Evolutionary conservation across 1,140 invertebrate genomes (phyloP).

Genomic region (Aphis craccivora): DNA sequence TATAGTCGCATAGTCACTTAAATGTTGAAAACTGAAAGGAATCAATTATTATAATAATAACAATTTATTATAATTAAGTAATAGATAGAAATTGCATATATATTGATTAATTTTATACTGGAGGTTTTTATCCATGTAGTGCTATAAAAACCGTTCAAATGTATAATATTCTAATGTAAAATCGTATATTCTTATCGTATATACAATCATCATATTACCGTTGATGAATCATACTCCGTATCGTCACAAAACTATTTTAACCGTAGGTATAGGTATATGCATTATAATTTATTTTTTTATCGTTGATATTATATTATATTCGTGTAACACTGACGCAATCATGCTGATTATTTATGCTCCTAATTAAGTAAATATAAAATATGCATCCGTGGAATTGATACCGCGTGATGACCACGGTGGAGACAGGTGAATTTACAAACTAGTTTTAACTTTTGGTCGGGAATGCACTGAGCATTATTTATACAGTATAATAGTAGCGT

Average conservation of each 20-base stretch:
- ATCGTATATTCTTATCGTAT: not conserved
- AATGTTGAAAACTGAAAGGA: too few species aligned
- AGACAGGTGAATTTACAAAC: slow-evolving; percentile 1
- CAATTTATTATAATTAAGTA: too few species aligned
- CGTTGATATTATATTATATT: not conserved
- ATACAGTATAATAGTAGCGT: not conserved
- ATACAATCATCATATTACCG: not conserved
- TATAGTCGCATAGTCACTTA: too few species aligned
- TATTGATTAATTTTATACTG: too few species aligned
- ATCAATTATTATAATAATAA: too few species aligned
- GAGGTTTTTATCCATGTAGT: too few species aligned
- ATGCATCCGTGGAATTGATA: not conserved
- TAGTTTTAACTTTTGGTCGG: not conserved
- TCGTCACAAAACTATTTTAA: too few species aligned
- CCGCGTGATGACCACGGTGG: not conserved
- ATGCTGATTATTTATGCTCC: not conserved
- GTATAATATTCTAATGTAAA: not conserved
- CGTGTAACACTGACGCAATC: not conserved
- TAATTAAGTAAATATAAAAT: slow-evolving; percentile 5
- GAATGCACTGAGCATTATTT: not conserved
- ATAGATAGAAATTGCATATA: too few species aligned
- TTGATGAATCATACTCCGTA: too few species aligned
- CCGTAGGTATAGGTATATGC: too few species aligned
- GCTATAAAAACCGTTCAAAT: too few species aligned
- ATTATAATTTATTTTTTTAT: not conserved